Base-by-base conservation (phyloP, 2,888 invertebrate species). In the Lithophane socia region DNA sequence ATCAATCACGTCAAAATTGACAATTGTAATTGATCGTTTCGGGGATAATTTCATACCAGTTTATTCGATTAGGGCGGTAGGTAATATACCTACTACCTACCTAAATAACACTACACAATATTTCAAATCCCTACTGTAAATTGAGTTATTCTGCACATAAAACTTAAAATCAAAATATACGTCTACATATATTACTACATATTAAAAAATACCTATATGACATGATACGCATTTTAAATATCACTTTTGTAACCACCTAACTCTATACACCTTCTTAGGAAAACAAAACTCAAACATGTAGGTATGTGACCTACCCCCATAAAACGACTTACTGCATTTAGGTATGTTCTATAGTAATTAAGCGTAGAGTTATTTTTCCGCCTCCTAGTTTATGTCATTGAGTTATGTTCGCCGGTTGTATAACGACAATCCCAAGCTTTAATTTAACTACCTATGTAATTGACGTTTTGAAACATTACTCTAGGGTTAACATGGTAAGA, bases 321-420 rank as follows among this genome's bases (percentile, higher is more conserved):
- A 56, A 58, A 58, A 56, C 12, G 12, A 56, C 24, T 16, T 37
- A 29, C 44, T 58, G 49, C 49, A 18, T n/a, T 37, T n/a, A 52
- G 52, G 4, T 73, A 37, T 49, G 24, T 58, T 24, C 49, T 29
- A 49, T 42, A 58, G 56, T 47, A 47, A 18, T 37, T 37, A 49
- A 18, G 49, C n/a, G 12, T 24, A 37, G 3, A 16, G 21, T 24
- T 44, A 65, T 74, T 42, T 52, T 75, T 75, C 18, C 52, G 63
- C 44, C n/a, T 37, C n/a, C 3, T 24, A 63, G 18, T 52, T 8
- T 52, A 44, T 29, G 8, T 44, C 73, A 37, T 21, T 47, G 9
- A 49, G 9, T 12, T 37, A 24, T 58, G 24, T 58, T 73, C 13
- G 47, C 18, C 16, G 10, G 7, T 7, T 60, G 21, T 42, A 13